Percentiles rank a stretch among this genome's conserved stretches.
Conservation (phyloP, 2,797 vertebrate genomes). For the Melopsittacus undulatus region DNA sequence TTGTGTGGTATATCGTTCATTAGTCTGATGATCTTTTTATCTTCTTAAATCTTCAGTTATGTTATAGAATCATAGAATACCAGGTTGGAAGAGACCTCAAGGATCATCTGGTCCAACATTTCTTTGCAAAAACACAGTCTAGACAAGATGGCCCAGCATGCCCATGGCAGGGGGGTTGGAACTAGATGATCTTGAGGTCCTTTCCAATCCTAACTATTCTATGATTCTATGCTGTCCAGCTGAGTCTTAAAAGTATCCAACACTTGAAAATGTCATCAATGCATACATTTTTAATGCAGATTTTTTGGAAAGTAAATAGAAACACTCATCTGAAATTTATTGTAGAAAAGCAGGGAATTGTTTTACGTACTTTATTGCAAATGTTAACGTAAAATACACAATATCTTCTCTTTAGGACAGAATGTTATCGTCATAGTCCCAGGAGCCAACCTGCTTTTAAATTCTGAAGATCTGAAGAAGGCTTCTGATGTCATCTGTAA, state of each 20-base stretch:
- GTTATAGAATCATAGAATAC: background rate
- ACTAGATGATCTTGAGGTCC: no score
- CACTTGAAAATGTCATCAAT: background rate
- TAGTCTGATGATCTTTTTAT: background rate
- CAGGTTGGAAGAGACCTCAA: background rate
- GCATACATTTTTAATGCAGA: background rate
- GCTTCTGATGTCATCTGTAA: slow-evolving; percentile 79
- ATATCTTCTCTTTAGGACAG: slow-evolving; percentile 82
- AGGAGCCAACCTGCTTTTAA: slow-evolving; percentile 92
- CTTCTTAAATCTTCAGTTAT: background rate
- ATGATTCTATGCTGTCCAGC: no score
- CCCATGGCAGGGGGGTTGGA: no score
- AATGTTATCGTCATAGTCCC: slow-evolving; percentile 96
- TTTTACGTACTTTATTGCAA: background rate
- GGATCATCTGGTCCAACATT: background rate
- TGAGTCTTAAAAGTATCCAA: background rate
- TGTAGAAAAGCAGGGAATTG: background rate
- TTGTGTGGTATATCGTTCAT: background rate
- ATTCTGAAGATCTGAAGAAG: slow-evolving; percentile 80
- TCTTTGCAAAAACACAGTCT: background rate
- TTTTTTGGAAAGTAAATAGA: background rate
- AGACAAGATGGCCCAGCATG: background rate
- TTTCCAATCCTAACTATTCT: no score
- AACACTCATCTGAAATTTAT: background rate
- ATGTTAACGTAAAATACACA: background rate